Evolutionary conservation across 2,888 invertebrate species (phyloP).

Genomic region (Synanthedon vespiformis): DNA sequence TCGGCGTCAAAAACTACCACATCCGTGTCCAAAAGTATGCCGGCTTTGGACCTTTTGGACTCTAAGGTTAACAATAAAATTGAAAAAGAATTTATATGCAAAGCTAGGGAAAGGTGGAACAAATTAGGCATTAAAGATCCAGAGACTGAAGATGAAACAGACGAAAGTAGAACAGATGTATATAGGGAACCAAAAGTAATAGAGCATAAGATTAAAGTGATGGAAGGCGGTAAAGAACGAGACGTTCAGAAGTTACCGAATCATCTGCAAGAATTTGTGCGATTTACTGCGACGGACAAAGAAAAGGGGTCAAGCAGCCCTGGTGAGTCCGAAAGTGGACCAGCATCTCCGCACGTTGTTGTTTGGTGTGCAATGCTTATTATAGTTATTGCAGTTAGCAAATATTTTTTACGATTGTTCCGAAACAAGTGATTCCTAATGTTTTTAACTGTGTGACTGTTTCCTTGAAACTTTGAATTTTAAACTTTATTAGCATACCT

Average conservation of each 20-base stretch:
- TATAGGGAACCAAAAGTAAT: constrained; percentile 54
- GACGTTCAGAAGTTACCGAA: constrained; percentile 76
- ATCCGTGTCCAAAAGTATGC: constrained; percentile 45
- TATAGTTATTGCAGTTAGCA: constrained; percentile 54
- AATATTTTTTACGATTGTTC: constrained; percentile 46
- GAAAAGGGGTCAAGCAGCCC: constrained; percentile 65
- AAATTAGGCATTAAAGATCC: constrained; percentile 78
- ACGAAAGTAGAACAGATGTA: constrained; percentile 30
- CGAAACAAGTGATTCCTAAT: constrained; percentile 34
- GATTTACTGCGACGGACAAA: constrained; percentile 67
- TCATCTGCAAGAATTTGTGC: constrained; percentile 84
- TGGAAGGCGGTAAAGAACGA: constrained; percentile 74
- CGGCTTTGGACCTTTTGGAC: constrained; percentile 39
- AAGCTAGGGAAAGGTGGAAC: constrained; percentile 78
- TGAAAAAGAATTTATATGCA: constrained; percentile 82
- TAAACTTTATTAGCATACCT: constrained; percentile 11
- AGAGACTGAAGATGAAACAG: constrained; percentile 73
- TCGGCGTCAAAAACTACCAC: constrained; percentile 24
- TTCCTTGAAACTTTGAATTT: not conserved
- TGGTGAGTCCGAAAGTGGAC: constrained; percentile 54
- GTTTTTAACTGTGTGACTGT: not conserved
- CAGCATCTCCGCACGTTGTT: constrained; percentile 61
- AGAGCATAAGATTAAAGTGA: constrained; percentile 71
- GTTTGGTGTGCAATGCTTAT: constrained; percentile 63
- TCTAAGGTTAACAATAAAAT: constrained; percentile 66